Evolutionary conservation across 2,888 invertebrate species (phyloP).

Genomic region (Meandrusa payeni): DNA sequence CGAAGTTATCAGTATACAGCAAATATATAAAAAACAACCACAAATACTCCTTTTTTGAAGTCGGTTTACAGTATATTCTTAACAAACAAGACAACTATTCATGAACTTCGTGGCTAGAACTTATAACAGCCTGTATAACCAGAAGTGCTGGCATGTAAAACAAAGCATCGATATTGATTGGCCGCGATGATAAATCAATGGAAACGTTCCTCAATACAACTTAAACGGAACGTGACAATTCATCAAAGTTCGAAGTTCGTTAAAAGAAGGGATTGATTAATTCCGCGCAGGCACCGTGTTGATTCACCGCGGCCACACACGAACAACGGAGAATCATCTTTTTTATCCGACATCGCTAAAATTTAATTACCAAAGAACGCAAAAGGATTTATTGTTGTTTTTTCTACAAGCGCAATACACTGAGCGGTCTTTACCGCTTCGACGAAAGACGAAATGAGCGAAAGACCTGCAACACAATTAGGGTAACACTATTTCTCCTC

Average conservation of each 20-base stretch:
- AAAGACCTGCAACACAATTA: too few relatives aligned
- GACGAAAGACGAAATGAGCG: too few relatives aligned
- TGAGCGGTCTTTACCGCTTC: too few relatives aligned
- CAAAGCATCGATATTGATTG: slow-evolving; percentile 7
- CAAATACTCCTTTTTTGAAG: too few relatives aligned
- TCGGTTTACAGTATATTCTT: too few relatives aligned
- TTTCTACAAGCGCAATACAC: too few relatives aligned
- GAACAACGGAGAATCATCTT: slow-evolving; percentile 6
- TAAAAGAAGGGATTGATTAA: slow-evolving; percentile 16
- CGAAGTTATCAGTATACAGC: too few relatives aligned
- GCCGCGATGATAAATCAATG: slow-evolving; percentile 5
- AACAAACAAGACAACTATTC: too few relatives aligned
- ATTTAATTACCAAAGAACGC: not conserved
- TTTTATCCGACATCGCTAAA: slow-evolving; percentile 10
- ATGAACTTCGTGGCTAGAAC: too few relatives aligned
- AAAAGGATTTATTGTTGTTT: slow-evolving; percentile 13
- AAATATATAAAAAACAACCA: too few relatives aligned
- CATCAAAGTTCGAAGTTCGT: slow-evolving; percentile 20
- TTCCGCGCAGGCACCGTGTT: slow-evolving; percentile 8
- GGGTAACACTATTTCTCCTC: too few relatives aligned
- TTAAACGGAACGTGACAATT: slow-evolving; percentile 16
- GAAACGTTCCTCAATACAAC: not conserved
- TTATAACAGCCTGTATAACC: slow-evolving; percentile 2
- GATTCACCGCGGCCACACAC: slow-evolving; percentile 21
- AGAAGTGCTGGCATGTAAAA: not conserved